Conservation (phyloP, 2,113 vertebrate genomes). For the Capreolus pygargus region DNA sequence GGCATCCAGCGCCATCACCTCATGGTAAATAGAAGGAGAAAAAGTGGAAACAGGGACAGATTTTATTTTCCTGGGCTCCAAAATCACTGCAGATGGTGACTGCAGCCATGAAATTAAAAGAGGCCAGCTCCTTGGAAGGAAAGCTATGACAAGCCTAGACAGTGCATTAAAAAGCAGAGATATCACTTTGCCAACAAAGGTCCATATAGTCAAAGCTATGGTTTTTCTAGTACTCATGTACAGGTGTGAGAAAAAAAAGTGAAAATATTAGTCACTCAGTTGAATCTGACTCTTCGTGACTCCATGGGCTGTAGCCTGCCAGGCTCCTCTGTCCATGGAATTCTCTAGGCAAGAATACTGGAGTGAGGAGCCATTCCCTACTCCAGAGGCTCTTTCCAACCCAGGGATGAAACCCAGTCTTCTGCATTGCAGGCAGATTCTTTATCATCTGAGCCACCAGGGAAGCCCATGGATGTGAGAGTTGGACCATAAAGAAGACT, state of each 20-base stretch:
- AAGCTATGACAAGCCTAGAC: background rate
- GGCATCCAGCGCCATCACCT: background rate
- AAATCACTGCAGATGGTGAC: background rate
- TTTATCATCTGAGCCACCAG: background rate
- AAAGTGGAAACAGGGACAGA: background rate
- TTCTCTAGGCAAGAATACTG: background rate
- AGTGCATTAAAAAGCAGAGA: background rate
- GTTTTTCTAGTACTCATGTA: background rate
- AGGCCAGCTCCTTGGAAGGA: background rate
- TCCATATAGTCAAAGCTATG: background rate
- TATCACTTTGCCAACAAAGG: background rate
- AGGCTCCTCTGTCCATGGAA: background rate
- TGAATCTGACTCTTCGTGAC: background rate
- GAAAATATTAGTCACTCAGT: background rate
- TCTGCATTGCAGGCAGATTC: background rate
- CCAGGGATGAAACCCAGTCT: background rate
- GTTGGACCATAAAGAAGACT: background rate
- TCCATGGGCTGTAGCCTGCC: background rate
- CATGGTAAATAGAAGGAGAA: background rate
- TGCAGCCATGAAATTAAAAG: background rate
- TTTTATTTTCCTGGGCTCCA: background rate
- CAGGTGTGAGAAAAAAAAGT: background rate
- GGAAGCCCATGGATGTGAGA: background rate
- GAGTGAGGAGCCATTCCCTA: background rate
- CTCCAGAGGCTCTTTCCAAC: background rate